These are phyloP conservation scores for Meloidogyne hapla DNA, from an alignment of 1,140 invertebrate species.

Conservation along the genomic window DNA sequence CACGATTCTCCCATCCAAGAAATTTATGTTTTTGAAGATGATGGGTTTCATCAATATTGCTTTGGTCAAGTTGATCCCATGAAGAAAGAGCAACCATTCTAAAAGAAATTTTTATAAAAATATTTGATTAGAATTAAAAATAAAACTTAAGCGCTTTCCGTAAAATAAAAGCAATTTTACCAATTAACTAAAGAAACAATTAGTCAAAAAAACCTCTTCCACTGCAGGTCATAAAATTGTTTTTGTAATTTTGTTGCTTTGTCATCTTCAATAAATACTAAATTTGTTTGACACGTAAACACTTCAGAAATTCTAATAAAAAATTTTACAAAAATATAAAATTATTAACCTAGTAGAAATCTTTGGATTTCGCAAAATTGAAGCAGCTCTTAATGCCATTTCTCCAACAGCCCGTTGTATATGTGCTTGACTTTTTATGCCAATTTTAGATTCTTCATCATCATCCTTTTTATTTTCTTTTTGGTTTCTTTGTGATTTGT, in stretches of 20 bases:
- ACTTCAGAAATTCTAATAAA: conserved; percentile 11
- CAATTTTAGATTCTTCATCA: conserved; percentile 14
- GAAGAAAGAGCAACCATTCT: conserved; percentile 38
- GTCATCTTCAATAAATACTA: not conserved
- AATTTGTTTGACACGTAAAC: not conserved
- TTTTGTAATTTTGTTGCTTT: not conserved
- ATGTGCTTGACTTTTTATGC: not conserved
- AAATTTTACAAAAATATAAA: not conserved
- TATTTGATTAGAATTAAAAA: too few species aligned
- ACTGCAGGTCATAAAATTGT: not conserved
- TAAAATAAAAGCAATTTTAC: conserved; percentile 4
- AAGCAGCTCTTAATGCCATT: conserved; percentile 18
- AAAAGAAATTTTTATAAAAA: not conserved
- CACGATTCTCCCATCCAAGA: conserved; percentile 9
- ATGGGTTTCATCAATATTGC: not conserved
- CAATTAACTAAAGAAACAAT: conserved; percentile 6
- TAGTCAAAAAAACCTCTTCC: conserved; percentile 3
- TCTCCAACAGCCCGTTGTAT: conserved; percentile 10
- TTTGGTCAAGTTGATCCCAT: conserved; percentile 23
- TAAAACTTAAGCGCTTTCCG: too few species aligned
- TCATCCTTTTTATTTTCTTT: conserved; percentile 18
- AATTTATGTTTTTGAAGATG: conserved; percentile 11
- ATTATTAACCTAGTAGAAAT: conserved; percentile 9
- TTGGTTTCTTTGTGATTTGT: conserved; percentile 6
- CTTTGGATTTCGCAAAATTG: conserved; percentile 14